phyloP scores from a whole-genome alignment of 2,888 invertebrate genomes.

The Leptopilina syphax region DNA sequence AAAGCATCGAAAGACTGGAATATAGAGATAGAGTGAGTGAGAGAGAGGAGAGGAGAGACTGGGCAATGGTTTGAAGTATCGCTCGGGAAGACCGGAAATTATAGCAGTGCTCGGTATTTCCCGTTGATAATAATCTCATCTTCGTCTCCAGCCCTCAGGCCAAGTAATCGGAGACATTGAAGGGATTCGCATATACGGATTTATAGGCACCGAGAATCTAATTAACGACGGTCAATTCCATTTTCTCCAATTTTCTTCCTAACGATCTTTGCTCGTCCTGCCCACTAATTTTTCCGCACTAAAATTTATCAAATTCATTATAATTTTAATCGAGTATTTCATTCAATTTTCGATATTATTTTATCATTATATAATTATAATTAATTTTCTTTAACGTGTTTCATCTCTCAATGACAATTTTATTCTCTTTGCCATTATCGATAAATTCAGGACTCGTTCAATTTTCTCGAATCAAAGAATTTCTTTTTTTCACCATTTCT shows the following conservation, averaged over 20 bases:
- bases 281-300: slow-evolving; percentile 24
- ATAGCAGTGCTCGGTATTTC: slow-evolving; percentile 64
- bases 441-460: too few relatives aligned
- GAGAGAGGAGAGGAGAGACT: not conserved
- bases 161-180: slow-evolving; percentile 47
- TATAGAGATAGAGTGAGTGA: too few relatives aligned
- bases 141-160: slow-evolving; percentile 43
- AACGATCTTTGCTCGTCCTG: slow-evolving; percentile 1
- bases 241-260: slow-evolving; percentile 35
- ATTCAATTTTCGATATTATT: not conserved
- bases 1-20: slow-evolving; percentile 46
- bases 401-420: too few relatives aligned
- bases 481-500: too few relatives aligned
- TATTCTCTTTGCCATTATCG: too few relatives aligned
- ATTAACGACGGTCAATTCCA: slow-evolving; percentile 54
- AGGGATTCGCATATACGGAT: slow-evolving; percentile 49
- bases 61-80: slow-evolving; percentile 46
- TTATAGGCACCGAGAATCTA: slow-evolving; percentile 54
- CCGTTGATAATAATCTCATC: slow-evolving; percentile 66
- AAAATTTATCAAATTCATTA: slow-evolving; percentile 20
- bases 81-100: slow-evolving; percentile 68
- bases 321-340: not conserved
- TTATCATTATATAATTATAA: not conserved
- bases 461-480: too few relatives aligned
- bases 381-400: too few relatives aligned